Conservation (phyloP, 2,113 vertebrate genomes). For the Channa maculata region DNA sequence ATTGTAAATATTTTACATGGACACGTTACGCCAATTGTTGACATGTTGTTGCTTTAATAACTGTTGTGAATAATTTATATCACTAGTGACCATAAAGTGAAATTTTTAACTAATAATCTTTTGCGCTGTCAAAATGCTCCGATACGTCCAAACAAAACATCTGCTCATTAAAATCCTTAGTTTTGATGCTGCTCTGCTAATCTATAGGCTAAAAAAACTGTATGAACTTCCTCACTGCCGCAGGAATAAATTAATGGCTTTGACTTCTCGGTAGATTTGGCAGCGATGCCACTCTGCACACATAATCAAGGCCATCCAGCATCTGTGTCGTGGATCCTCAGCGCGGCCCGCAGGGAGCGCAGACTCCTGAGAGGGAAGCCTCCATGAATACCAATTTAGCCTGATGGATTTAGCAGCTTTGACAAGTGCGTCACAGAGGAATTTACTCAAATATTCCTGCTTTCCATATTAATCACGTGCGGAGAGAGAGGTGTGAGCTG, state of each 20-base stretch:
- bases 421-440: constrained; percentile 71
- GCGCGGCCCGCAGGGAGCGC: constrained; percentile 55
- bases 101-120: too few relatives aligned
- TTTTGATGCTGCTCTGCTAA: not conserved
- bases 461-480: constrained; percentile 76
- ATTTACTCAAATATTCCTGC: constrained; percentile 66
- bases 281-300: constrained; percentile 28
- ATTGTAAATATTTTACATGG: too few relatives aligned
- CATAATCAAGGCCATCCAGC: constrained; percentile 62
- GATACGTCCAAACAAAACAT: too few relatives aligned
- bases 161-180: not conserved
- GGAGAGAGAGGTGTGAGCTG: constrained; percentile 21
- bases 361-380: constrained; percentile 64
- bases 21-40: too few relatives aligned
- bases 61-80: too few relatives aligned
- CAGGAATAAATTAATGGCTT: constrained; percentile 49
- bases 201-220: constrained; percentile 25
- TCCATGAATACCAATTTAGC: constrained; percentile 83
- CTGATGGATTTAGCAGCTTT: constrained; percentile 74
- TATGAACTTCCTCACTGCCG: constrained; percentile 35
- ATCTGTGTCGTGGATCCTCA: constrained; percentile 63
- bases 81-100: too few relatives aligned
- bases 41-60: too few relatives aligned
- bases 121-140: too few relatives aligned
- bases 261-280: constrained; percentile 54